phyloP scores from a whole-genome alignment of 2,113 vertebrate species.

The Apistogramma diplotaenia region DNA sequence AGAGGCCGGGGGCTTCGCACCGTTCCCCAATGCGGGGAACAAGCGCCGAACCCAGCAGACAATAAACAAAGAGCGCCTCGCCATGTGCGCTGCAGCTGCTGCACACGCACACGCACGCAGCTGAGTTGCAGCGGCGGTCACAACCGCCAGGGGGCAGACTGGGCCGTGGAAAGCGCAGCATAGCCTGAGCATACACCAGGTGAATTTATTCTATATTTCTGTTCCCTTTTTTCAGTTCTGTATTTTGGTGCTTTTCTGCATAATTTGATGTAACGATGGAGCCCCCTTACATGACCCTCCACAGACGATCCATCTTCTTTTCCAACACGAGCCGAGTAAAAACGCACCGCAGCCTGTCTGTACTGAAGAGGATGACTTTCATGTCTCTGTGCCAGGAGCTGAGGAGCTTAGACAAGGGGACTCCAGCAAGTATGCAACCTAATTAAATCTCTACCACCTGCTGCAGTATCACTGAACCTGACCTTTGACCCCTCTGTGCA shows the following conservation, averaged over 20 bases:
- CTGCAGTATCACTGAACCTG: constrained; percentile 21
- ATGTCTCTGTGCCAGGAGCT: background rate
- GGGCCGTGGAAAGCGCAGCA: background rate
- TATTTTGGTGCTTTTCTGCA: background rate
- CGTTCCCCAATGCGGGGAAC: constrained; percentile 40
- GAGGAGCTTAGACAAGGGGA: background rate
- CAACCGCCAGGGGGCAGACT: constrained; percentile 66
- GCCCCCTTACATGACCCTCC: background rate
- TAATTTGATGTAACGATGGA: background rate
- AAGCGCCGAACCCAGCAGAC: constrained; percentile 45
- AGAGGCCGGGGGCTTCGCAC: background rate
- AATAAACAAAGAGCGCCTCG: constrained; percentile 69
- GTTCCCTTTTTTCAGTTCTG: background rate
- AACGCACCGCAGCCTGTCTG: background rate
- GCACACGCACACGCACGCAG: background rate
- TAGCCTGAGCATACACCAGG: background rate
- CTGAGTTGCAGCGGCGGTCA: background rate
- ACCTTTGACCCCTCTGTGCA: constrained; percentile 46
- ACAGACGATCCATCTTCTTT: background rate
- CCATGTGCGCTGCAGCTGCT: constrained; percentile 75
- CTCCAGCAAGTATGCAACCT: background rate
- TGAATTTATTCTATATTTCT: background rate
- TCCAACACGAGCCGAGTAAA: background rate
- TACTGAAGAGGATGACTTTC: background rate
- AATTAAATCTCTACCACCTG: background rate